Percentiles rank a stretch among this genome's conserved stretches.
Conservation (phyloP, 2,797 vertebrate genomes). For the Lophius americanus region DNA sequence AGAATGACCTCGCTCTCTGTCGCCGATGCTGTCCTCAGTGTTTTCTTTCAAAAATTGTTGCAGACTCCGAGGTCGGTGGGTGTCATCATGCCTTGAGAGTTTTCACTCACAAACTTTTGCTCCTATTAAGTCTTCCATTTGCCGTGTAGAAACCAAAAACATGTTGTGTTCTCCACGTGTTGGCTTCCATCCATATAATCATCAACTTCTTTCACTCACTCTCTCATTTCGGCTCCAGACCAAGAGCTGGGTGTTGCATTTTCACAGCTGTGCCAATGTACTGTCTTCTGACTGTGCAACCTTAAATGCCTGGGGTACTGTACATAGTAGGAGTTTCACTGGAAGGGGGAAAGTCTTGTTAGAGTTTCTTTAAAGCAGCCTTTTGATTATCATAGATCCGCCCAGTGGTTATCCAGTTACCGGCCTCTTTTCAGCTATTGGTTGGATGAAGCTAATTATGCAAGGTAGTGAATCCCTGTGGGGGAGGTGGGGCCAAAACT, state of each 20-base stretch:
- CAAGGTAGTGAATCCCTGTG: slow-evolving; percentile 86
- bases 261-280: slow-evolving; percentile 41
- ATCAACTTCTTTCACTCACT: slow-evolving; percentile 19
- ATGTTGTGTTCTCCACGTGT: slow-evolving; percentile 24
- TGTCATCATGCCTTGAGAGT: slow-evolving; percentile 43
- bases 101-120: slow-evolving; percentile 25
- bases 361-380: slow-evolving; percentile 80
- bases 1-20: slow-evolving; percentile 62
- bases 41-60: slow-evolving; percentile 57
- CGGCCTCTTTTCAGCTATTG: slow-evolving; percentile 78
- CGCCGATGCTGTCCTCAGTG: slow-evolving; percentile 53
- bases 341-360: slow-evolving; percentile 67
- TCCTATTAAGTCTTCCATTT: slow-evolving; percentile 35
- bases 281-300: slow-evolving; percentile 48
- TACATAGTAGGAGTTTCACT: slow-evolving; percentile 55
- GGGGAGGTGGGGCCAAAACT: slow-evolving; percentile 82
- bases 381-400: slow-evolving; percentile 87
- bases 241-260: slow-evolving; percentile 12
- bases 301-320: slow-evolving; percentile 45
- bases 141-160: slow-evolving; percentile 42
- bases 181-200: slow-evolving; percentile 20
- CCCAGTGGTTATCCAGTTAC: slow-evolving; percentile 86
- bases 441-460: slow-evolving; percentile 83
- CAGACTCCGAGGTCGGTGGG: slow-evolving; percentile 36
- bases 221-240: slow-evolving; percentile 3